Evolutionary conservation across 2,797 vertebrate species (phyloP).

Genomic region (Hydrocynus forskahlii): DNA sequence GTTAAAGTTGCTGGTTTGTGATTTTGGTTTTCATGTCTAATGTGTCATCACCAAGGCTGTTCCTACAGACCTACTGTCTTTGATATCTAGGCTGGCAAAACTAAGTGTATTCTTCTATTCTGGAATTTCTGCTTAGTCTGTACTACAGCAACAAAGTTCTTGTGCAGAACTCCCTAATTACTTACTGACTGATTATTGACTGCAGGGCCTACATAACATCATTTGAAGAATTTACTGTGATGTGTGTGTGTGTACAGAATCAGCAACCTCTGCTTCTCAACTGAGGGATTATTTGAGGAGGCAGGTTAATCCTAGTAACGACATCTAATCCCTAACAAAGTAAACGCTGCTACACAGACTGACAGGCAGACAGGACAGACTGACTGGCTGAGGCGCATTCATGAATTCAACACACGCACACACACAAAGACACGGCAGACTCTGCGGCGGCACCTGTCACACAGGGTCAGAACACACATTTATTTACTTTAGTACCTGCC

Average conservation of each 20-base stretch:
- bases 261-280: conserved; percentile 43
- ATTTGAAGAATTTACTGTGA: conserved; percentile 13
- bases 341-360: conserved; percentile 75
- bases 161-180: no score
- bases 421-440: conserved; percentile 56
- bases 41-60: no score
- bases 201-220: background rate
- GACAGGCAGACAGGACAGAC: conserved; percentile 32
- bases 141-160: background rate
- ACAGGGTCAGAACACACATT: conserved; percentile 40
- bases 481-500: conserved; percentile 4
- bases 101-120: no score
- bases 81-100: no score
- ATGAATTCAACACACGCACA: conserved; percentile 4
- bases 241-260: conserved; percentile 45
- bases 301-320: conserved; percentile 77
- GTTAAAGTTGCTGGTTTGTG: no score
- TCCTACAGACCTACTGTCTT: no score
- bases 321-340: conserved; percentile 77
- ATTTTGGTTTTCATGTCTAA: no score
- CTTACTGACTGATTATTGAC: no score
- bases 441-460: conserved; percentile 38
- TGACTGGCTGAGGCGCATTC: background rate
- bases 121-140: no score
- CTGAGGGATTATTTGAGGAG: conserved; percentile 68